Evolutionary conservation across 1,140 invertebrate species (phyloP).

Genomic region (Saxidomus purpurata): DNA sequence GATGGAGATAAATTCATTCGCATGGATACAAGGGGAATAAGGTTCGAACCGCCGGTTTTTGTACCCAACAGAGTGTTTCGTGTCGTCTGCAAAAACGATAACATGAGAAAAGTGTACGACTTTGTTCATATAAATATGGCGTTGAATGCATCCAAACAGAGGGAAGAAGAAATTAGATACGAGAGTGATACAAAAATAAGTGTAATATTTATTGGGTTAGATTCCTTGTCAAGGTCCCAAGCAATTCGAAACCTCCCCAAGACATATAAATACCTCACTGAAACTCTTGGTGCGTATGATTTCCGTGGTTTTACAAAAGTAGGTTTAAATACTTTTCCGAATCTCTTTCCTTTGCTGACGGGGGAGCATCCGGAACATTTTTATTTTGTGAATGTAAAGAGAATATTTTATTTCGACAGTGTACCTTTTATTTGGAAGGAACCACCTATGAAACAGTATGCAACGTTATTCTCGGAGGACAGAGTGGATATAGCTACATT

Average conservation of each 20-base stretch:
- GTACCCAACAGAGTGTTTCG: slow-evolving; percentile 13
- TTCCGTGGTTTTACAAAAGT: slow-evolving; percentile 94
- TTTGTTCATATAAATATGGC: neutral
- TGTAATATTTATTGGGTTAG: slow-evolving; percentile 74
- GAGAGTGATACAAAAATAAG: slow-evolving; percentile 29
- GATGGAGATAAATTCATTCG: neutral
- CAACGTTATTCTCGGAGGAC: slow-evolving; percentile 94
- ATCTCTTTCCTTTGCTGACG: slow-evolving; percentile 91
- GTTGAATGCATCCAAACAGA: neutral
- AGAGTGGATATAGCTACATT: slow-evolving; percentile 92
- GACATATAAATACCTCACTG: slow-evolving; percentile 71
- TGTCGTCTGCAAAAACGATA: neutral
- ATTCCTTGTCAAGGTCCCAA: slow-evolving; percentile 73
- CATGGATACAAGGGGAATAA: neutral
- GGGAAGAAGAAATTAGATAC: neutral
- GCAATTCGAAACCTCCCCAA: slow-evolving; percentile 69
- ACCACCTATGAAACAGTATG: slow-evolving; percentile 89
- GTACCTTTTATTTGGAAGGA: slow-evolving; percentile 80
- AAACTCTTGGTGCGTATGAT: slow-evolving; percentile 89
- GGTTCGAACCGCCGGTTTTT: slow-evolving; percentile 16
- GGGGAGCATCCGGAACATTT: slow-evolving; percentile 85
- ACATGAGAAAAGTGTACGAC: neutral
- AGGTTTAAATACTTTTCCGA: slow-evolving; percentile 94
- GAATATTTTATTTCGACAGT: slow-evolving; percentile 43
- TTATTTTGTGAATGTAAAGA: neutral